These are phyloP conservation scores for Dendroctonus ponderosae DNA, from an alignment of 1,140 invertebrate species.

Conservation along the genomic window DNA sequence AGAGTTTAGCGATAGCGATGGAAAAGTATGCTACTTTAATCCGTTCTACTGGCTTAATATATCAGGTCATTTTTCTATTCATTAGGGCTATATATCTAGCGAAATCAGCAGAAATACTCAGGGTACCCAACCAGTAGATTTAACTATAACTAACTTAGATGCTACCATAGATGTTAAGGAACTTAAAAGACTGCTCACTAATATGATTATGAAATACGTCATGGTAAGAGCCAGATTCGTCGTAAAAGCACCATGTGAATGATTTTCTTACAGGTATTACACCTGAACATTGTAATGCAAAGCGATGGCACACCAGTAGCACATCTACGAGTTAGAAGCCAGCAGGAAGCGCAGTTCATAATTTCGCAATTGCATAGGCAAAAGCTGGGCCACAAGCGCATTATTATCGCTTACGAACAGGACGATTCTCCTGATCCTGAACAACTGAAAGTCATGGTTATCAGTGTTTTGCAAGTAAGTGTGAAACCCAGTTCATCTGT, in stretches of 20 bases:
- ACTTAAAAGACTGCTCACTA: slow-evolving; percentile 65
- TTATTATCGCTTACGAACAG: slow-evolving; percentile 73
- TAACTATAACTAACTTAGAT: slow-evolving; percentile 75
- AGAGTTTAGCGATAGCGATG: slow-evolving; percentile 38
- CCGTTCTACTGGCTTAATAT: background rate
- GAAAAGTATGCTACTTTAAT: slow-evolving; percentile 16
- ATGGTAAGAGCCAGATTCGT: slow-evolving; percentile 54
- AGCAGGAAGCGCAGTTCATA: slow-evolving; percentile 71
- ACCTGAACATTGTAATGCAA: slow-evolving; percentile 65
- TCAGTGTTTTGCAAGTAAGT: slow-evolving; percentile 59
- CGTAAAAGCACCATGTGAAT: background rate
- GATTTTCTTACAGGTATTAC: slow-evolving; percentile 57
- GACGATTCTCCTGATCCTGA: slow-evolving; percentile 63
- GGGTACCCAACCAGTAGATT: slow-evolving; percentile 56
- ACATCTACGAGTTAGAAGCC: slow-evolving; percentile 63
- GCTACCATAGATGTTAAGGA: slow-evolving; percentile 70
- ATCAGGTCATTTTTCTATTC: background rate
- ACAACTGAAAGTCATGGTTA: slow-evolving; percentile 64
- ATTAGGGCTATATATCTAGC: slow-evolving; percentile 13
- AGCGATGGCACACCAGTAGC: slow-evolving; percentile 69
- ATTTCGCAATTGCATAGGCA: slow-evolving; percentile 80
- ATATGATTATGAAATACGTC: slow-evolving; percentile 68
- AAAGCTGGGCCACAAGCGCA: slow-evolving; percentile 79
- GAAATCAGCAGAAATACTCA: slow-evolving; percentile 3
- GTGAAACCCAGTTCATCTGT: no score